Conservation (phyloP, 1,140 invertebrate species). For the Pseudobourletiella spinata region DNA sequence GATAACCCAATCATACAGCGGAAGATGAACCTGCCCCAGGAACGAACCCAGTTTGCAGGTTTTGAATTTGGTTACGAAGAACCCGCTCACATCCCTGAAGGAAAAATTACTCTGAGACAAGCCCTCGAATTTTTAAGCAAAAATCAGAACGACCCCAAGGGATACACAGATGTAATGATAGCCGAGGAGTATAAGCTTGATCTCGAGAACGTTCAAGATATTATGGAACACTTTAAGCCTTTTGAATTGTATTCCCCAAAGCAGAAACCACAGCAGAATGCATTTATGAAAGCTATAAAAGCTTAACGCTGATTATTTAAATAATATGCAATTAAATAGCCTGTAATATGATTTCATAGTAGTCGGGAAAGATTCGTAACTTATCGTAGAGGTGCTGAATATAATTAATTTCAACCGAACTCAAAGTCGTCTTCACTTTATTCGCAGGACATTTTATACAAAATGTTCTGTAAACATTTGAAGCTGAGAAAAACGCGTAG, state of each 20-base stretch:
- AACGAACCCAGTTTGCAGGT: constrained; percentile 39
- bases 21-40: constrained; percentile 40
- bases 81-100: constrained; percentile 38
- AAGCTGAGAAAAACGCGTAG: too few species aligned
- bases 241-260: constrained; percentile 4
- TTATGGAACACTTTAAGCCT: constrained; percentile 17
- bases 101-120: constrained; percentile 42
- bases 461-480: too few species aligned
- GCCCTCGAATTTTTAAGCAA: constrained; percentile 50
- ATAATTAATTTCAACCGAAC: too few species aligned
- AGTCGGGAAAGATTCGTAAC: too few species aligned
- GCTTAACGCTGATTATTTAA: too few species aligned
- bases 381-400: too few species aligned
- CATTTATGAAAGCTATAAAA: not conserved
- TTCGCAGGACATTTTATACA: too few species aligned
- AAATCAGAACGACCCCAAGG: constrained; percentile 50
- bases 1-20: constrained; percentile 23
- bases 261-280: not conserved
- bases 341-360: too few species aligned
- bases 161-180: constrained; percentile 49
- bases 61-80: constrained; percentile 41
- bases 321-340: too few species aligned
- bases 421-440: too few species aligned
- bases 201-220: constrained; percentile 13
- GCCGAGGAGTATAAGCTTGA: constrained; percentile 57